Percentiles rank a stretch among this genome's conserved stretches.
Conservation (phyloP, 2,797 vertebrate genomes). For the Halcyon badia region DNA sequence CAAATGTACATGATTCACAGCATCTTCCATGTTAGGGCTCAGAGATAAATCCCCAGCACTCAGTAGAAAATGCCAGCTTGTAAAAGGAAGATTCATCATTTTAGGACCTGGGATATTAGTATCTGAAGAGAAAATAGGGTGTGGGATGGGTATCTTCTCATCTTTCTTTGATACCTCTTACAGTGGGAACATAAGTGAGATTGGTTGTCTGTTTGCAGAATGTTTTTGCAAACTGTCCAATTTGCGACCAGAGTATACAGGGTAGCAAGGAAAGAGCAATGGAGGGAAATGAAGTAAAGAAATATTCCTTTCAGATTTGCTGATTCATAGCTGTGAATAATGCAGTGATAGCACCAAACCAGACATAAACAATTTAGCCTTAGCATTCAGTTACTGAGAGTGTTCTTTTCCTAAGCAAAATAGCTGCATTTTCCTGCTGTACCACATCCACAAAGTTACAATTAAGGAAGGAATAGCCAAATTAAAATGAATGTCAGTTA, state of each 20-base stretch:
- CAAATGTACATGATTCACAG: conserved; percentile 2
- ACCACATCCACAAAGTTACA: background rate
- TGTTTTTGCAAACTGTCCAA: conserved; percentile 57
- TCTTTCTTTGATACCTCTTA: conserved; percentile 22
- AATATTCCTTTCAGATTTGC: conserved; percentile 74
- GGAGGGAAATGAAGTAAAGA: conserved; percentile 67
- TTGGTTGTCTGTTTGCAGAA: conserved; percentile 67
- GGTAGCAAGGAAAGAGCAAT: conserved; percentile 55
- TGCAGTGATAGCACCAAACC: conserved; percentile 41
- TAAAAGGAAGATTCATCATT: conserved; percentile 57
- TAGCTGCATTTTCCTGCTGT: conserved; percentile 26
- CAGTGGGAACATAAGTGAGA: background rate
- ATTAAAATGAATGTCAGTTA: background rate
- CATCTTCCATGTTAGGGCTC: conserved; percentile 26
- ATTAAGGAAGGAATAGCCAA: background rate
- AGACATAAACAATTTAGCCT: conserved; percentile 40
- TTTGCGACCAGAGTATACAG: conserved; percentile 52
- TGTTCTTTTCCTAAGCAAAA: conserved; percentile 51
- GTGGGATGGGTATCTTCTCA: background rate
- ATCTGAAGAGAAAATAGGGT: background rate
- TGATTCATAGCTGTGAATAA: conserved; percentile 76
- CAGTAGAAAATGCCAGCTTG: conserved; percentile 60
- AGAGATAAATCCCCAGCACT: conserved; percentile 60
- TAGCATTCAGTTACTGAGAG: conserved; percentile 26
- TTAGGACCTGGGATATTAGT: conserved; percentile 18